These are phyloP conservation scores for Drosophila niveifrons DNA, from an alignment of 2,888 invertebrate genomes.

Conservation along the genomic window DNA sequence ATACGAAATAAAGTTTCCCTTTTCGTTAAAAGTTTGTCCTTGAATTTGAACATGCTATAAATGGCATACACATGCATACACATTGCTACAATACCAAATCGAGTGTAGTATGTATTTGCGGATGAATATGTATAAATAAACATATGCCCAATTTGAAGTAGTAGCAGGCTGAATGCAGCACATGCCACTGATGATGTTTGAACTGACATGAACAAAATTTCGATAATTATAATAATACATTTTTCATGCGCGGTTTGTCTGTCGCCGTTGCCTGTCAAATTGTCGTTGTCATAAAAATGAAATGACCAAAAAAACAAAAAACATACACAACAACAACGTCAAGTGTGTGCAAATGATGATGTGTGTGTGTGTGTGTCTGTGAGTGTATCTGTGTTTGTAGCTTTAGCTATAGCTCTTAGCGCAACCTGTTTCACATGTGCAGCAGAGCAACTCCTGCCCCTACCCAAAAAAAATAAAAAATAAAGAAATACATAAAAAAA, in stretches of 20 bases:
- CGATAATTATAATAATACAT: constrained; percentile 73
- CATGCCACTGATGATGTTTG: constrained; percentile 44
- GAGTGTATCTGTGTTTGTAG: constrained; percentile 25
- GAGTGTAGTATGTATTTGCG: background rate
- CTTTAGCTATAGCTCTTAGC: constrained; percentile 20
- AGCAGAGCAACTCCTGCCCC: constrained; percentile 26
- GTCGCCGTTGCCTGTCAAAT: constrained; percentile 66
- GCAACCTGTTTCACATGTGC: constrained; percentile 72
- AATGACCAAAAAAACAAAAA: constrained; percentile 58
- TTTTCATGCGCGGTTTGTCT: constrained; percentile 43
- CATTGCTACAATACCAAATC: background rate
- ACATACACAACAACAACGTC: constrained; percentile 30
- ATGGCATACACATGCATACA: background rate
- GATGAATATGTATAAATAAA: constrained; percentile 15
- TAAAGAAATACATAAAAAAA: background rate
- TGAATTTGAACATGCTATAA: constrained; percentile 36
- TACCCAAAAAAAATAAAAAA: constrained; percentile 12
- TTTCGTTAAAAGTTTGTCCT: constrained; percentile 32
- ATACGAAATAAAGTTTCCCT: background rate
- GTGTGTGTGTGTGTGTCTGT: constrained; percentile 28
- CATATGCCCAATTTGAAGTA: constrained; percentile 27
- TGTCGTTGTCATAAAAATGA: constrained; percentile 73
- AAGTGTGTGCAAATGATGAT: constrained; percentile 72
- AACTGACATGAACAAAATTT: constrained; percentile 61
- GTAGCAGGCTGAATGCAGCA: constrained; percentile 41